phyloP scores from a whole-genome alignment of 2,113 vertebrate species.

The Rhipidura dahli region DNA sequence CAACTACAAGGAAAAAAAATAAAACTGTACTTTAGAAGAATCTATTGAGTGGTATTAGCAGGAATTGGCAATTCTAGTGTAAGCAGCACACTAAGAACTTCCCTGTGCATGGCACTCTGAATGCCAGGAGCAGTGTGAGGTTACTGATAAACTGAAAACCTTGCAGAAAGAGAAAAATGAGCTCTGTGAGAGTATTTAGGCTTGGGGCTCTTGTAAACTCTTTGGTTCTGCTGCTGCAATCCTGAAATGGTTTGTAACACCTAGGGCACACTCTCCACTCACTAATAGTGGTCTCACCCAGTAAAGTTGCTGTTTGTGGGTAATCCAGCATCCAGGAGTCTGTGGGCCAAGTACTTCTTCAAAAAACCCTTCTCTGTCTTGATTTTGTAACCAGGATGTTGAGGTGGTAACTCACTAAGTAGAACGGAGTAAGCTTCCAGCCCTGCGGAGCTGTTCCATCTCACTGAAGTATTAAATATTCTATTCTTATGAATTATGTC shows the following conservation, averaged over 20 bases:
- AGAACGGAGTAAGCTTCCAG: background rate
- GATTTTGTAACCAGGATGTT: background rate
- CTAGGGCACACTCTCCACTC: background rate
- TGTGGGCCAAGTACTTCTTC: background rate
- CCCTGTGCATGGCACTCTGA: background rate
- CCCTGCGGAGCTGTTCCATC: background rate
- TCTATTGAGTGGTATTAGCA: background rate
- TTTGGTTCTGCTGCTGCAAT: background rate
- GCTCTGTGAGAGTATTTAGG: background rate
- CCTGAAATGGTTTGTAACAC: background rate
- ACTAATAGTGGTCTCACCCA: background rate
- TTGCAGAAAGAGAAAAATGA: background rate
- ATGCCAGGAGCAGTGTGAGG: background rate
- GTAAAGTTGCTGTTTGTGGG: background rate
- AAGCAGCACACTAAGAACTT: background rate
- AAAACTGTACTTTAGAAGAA: background rate
- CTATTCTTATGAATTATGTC: background rate
- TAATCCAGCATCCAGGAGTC: background rate
- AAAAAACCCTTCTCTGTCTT: background rate
- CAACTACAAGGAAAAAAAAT: background rate
- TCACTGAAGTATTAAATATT: background rate
- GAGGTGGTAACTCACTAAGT: background rate
- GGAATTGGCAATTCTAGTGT: background rate
- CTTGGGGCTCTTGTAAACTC: background rate
- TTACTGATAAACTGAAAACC: background rate